These are phyloP conservation scores for Aporophyla lueneburgensis DNA, from an alignment of 2,888 invertebrate species.

Conservation along the genomic window DNA sequence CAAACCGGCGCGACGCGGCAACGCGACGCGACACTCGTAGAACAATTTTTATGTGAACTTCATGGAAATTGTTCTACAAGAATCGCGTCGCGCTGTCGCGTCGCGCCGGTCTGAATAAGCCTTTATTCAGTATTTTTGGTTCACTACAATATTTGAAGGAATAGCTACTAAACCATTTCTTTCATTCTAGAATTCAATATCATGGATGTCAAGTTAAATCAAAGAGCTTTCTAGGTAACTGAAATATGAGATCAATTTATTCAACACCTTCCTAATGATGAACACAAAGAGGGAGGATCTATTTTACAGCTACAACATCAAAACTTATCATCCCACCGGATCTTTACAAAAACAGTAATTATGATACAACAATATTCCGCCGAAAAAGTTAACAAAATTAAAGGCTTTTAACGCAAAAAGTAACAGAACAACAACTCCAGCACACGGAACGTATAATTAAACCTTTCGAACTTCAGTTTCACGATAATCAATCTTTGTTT, in stretches of 20 bases:
- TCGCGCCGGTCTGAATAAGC: too few species aligned
- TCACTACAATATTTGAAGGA: neutral
- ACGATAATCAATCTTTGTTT: constrained; percentile 74
- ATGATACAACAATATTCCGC: constrained; percentile 43
- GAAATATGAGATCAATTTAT: neutral
- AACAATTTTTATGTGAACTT: too few species aligned
- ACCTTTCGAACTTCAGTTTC: constrained; percentile 63
- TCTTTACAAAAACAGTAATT: constrained; percentile 53
- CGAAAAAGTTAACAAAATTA: constrained; percentile 53
- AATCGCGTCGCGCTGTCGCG: too few species aligned
- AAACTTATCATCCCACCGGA: constrained; percentile 25
- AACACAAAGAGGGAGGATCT: neutral
- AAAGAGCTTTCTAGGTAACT: neutral
- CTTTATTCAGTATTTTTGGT: too few species aligned
- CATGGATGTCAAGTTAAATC: neutral
- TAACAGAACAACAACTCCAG: constrained; percentile 37
- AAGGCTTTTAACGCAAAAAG: constrained; percentile 56
- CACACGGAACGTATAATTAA: constrained; percentile 70
- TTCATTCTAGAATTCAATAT: neutral
- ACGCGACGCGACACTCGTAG: too few species aligned
- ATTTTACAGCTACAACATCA: constrained; percentile 7
- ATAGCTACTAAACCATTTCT: neutral
- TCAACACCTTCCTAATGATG: neutral
- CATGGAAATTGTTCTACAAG: too few species aligned
- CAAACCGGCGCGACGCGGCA: too few species aligned